A percentile compares a stretch with the other conserved stretches of the same genome.
phyloP scores from a whole-genome alignment of 2,888 invertebrate species.

The Heliconius charithonia region DNA sequence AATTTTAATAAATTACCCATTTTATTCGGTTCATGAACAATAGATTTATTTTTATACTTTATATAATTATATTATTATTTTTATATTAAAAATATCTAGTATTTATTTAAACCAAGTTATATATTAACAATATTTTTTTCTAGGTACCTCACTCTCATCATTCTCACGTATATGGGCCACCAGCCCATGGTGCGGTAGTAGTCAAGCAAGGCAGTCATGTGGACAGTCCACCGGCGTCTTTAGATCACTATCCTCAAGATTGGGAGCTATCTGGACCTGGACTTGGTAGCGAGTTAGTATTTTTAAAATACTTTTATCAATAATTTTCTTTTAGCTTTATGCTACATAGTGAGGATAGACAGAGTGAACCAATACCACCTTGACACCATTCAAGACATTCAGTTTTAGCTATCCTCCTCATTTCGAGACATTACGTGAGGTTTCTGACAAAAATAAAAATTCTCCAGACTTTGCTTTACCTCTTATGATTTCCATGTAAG shows the following conservation, averaged over 20 bases:
- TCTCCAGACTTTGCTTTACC: no score
- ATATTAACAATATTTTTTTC: not conserved
- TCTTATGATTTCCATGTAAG: no score
- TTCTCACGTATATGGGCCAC: conserved; percentile 58
- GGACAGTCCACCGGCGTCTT: conserved; percentile 59
- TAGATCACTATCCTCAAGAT: conserved; percentile 80
- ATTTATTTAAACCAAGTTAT: not conserved
- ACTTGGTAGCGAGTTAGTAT: conserved; percentile 85
- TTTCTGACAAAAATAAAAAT: no score
- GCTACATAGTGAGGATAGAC: no score
- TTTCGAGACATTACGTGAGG: no score
- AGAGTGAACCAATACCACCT: no score
- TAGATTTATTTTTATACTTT: not conserved
- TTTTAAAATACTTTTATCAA: no score
- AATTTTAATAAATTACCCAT: no score
- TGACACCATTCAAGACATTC: no score
- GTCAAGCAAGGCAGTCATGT: conserved; percentile 61
- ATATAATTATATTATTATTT: not conserved
- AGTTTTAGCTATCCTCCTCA: no score
- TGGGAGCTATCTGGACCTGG: conserved; percentile 86
- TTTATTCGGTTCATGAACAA: no score
- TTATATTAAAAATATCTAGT: not conserved
- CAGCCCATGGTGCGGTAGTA: conserved; percentile 58
- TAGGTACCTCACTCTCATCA: conserved; percentile 60
- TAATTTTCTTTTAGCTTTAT: no score